phyloP scores from a whole-genome alignment of 2,797 vertebrate genomes.

The Crypturellus tataupa region DNA sequence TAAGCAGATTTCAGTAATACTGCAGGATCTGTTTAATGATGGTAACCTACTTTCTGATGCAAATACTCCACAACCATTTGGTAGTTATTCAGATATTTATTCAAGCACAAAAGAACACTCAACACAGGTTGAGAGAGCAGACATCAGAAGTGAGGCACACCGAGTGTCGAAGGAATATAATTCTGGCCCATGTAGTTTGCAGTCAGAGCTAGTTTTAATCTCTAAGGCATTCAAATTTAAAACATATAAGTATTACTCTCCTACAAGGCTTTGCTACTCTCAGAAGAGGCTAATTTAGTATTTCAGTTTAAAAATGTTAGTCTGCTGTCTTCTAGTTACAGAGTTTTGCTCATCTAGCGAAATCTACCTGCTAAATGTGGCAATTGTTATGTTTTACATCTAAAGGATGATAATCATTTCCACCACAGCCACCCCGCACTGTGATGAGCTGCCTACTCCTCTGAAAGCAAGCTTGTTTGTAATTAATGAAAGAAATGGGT shows the following conservation, averaged over 20 bases:
- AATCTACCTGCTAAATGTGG: conserved; percentile 3
- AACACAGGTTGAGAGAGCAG: not conserved
- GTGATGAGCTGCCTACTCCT: not conserved
- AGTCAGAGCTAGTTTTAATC: conserved; percentile 47
- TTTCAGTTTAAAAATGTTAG: not conserved
- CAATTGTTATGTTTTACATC: not conserved
- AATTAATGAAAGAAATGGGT: not conserved
- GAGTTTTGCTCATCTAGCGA: not conserved
- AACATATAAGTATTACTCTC: not conserved
- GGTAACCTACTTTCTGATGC: conserved; percentile 49
- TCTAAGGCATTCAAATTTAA: conserved; percentile 19
- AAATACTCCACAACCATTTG: conserved; percentile 69
- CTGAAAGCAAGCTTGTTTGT: not conserved
- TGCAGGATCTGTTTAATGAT: conserved; percentile 43
- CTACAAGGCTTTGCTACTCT: not conserved
- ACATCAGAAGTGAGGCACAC: not conserved
- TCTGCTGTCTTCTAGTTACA: not conserved
- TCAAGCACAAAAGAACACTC: not conserved
- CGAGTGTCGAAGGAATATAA: not conserved
- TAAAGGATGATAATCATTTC: not conserved
- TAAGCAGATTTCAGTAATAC: conserved; percentile 61
- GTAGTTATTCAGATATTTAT: conserved; percentile 49
- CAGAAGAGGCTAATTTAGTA: not conserved
- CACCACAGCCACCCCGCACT: not conserved
- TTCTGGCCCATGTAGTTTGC: not conserved